phyloP scores from a whole-genome alignment of 2,797 vertebrate species.

The Coranthus polyacanthus region DNA sequence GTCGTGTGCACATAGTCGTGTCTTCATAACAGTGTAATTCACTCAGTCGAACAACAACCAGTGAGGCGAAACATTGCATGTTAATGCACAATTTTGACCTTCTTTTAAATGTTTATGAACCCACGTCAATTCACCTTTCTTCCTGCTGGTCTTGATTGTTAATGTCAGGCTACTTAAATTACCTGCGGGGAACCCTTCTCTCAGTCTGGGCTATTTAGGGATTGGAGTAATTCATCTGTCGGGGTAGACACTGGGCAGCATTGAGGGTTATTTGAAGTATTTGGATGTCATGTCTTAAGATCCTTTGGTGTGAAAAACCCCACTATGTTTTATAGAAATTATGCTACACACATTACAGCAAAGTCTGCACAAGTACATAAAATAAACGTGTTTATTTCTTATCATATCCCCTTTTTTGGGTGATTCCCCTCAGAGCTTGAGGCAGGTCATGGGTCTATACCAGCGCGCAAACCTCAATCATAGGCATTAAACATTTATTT shows the following conservation, averaged over 20 bases:
- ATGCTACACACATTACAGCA: not conserved
- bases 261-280: constrained; percentile 1
- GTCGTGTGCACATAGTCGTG: constrained; percentile 8
- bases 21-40: constrained; percentile 31
- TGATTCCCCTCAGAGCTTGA: constrained; percentile 10
- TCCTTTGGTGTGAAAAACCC: not conserved
- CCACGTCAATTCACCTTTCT: constrained; percentile 35
- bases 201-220: constrained; percentile 39
- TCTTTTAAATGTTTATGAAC: constrained; percentile 3
- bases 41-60: constrained; percentile 11
- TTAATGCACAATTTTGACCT: not conserved
- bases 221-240: constrained; percentile 14
- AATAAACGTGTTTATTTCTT: constrained; percentile 6
- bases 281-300: not conserved
- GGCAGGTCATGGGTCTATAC: not conserved
- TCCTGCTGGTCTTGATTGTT: constrained; percentile 22
- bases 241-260: too few species aligned
- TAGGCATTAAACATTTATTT: constrained; percentile 4
- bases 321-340: constrained; percentile 2
- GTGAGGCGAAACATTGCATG: not conserved
- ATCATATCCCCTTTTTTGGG: constrained; percentile 16
- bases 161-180: constrained; percentile 36
- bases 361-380: not conserved
- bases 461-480: not conserved
- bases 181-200: constrained; percentile 22